Conservation (phyloP, 2,797 vertebrate species). For the Helostoma temminkii region DNA sequence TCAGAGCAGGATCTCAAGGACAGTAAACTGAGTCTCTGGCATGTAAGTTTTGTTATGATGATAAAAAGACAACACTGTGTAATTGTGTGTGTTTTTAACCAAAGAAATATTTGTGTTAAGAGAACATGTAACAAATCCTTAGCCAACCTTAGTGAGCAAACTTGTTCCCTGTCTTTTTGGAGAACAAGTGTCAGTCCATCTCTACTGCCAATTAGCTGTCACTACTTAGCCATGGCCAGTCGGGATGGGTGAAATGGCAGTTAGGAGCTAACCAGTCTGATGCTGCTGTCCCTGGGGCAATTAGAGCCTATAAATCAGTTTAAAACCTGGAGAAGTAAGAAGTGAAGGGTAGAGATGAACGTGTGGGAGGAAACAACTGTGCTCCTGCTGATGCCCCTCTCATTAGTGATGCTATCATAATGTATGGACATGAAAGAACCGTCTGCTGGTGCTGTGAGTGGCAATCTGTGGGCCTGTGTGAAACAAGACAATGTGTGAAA, state of each 20-base stretch:
- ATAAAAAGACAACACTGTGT: too few relatives aligned
- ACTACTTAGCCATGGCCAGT: conserved; percentile 29
- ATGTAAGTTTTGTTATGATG: neutral
- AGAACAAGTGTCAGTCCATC: conserved; percentile 13
- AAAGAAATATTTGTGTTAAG: conserved; percentile 4
- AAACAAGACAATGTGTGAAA: conserved; percentile 29
- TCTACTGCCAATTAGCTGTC: conserved; percentile 46
- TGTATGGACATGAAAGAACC: conserved; percentile 60
- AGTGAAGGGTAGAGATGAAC: conserved; percentile 49
- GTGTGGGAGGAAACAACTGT: conserved; percentile 63
- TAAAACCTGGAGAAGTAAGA: conserved; percentile 59
- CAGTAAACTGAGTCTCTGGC: neutral
- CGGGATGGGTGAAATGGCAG: conserved; percentile 26
- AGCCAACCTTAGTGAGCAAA: conserved; percentile 12
- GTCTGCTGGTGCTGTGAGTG: conserved; percentile 45
- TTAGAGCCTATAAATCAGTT: conserved; percentile 74
- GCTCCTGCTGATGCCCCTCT: conserved; percentile 62
- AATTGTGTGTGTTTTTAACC: neutral
- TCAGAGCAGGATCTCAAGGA: neutral
- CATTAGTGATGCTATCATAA: conserved; percentile 70
- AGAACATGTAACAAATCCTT: conserved; percentile 4
- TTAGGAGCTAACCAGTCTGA: conserved; percentile 39
- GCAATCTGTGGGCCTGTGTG: conserved; percentile 34
- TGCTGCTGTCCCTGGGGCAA: conserved; percentile 61
- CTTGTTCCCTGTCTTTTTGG: conserved; percentile 16